Evolutionary conservation across 2,888 invertebrate genomes (phyloP).

Genomic region (Rhyacophila evoluta): DNA sequence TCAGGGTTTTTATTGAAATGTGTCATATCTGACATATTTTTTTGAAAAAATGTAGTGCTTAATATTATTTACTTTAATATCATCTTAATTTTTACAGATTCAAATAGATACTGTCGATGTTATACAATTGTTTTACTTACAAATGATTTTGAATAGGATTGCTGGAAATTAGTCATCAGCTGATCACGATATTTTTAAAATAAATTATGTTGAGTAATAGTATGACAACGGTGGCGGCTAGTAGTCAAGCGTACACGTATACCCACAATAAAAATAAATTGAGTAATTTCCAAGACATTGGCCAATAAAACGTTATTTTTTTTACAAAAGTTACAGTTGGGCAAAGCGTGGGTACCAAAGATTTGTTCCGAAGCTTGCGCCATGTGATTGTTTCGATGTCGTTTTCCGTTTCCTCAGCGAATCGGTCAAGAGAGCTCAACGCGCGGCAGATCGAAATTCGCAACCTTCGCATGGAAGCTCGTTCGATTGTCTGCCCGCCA

Average conservation of each 20-base stretch:
- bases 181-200: slow-evolving; percentile 37
- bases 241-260: not conserved
- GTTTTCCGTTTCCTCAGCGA: slow-evolving; percentile 29
- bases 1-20: no score
- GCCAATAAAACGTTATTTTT: slow-evolving; percentile 34
- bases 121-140: no score
- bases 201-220: not conserved
- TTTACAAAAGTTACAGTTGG: slow-evolving; percentile 36
- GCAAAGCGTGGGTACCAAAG: slow-evolving; percentile 39
- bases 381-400: slow-evolving; percentile 41
- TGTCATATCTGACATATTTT: no score
- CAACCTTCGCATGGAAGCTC: slow-evolving; percentile 37
- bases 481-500: slow-evolving; percentile 35
- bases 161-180: not conserved
- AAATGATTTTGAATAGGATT: slow-evolving; percentile 26
- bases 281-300: slow-evolving; percentile 38
- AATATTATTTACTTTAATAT: not conserved
- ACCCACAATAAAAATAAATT: slow-evolving; percentile 27
- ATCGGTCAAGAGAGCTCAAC: slow-evolving; percentile 36
- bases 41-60: not conserved
- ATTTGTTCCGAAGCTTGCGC: slow-evolving; percentile 42
- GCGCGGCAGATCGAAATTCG: slow-evolving; percentile 36
- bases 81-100: not conserved
- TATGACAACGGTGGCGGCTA: slow-evolving; percentile 16
- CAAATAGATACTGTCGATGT: no score